Conservation (phyloP, 2,113 vertebrate genomes). For the Atherinomorus stipes region DNA sequence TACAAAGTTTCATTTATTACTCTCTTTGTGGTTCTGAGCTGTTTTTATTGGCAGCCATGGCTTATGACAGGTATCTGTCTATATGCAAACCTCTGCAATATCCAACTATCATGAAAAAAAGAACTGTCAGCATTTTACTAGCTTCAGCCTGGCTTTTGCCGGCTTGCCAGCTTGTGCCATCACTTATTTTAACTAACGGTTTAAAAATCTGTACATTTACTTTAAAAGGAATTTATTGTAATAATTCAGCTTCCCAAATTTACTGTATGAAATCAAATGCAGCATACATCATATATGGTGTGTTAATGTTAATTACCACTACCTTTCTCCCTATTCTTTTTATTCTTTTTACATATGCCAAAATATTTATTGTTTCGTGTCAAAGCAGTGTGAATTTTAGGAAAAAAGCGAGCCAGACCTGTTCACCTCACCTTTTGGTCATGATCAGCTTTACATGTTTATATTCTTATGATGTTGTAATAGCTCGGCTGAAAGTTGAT, state of each 20-base stretch:
- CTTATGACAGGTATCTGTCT: conserved; percentile 39
- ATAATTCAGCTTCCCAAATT: conserved; percentile 22
- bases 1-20: conserved; percentile 25
- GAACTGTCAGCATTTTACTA: background rate
- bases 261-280: conserved; percentile 10
- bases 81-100: conserved; percentile 59
- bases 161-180: background rate
- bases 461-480: conserved; percentile 3
- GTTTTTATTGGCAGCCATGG: conserved; percentile 25
- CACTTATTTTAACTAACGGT: too few species aligned
- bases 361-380: conserved; percentile 29
- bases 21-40: background rate
- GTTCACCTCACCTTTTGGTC: conserved; percentile 53
- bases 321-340: conserved; percentile 28
- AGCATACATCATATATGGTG: conserved; percentile 12
- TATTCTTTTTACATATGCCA: conserved; percentile 47
- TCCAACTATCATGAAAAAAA: conserved; percentile 36
- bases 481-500: conserved; percentile 4
- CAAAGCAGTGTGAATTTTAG: conserved; percentile 5
- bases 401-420: conserved; percentile 50
- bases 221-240: conserved; percentile 28
- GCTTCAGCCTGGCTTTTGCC: conserved; percentile 25
- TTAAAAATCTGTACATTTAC: too few species aligned
- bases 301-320: background rate
- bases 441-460: conserved; percentile 30